These are phyloP conservation scores for Serranus cabrilla DNA, from an alignment of 2,797 vertebrate species.

Conservation along the genomic window DNA sequence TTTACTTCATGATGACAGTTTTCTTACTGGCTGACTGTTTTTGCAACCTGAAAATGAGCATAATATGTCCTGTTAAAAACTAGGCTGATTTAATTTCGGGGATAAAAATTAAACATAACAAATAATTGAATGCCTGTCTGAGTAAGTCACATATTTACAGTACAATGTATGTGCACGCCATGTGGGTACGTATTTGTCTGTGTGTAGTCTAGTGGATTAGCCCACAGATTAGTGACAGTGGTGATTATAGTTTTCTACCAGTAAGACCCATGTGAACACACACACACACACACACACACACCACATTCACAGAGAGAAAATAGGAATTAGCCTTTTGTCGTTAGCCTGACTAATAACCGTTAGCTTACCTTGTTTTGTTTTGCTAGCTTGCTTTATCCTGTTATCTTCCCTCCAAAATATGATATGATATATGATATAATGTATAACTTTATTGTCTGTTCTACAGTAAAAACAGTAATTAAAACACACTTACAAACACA, in stretches of 20 bases:
- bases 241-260: constrained; percentile 61
- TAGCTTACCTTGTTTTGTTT: constrained; percentile 40
- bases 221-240: constrained; percentile 70
- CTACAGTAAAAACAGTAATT: too few relatives aligned
- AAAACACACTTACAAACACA: constrained; percentile 4
- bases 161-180: background rate
- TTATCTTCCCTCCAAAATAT: constrained; percentile 39
- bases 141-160: background rate
- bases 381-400: constrained; percentile 22
- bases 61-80: too few relatives aligned
- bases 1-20: too few relatives aligned
- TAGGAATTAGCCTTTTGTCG: constrained; percentile 26
- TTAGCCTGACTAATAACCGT: constrained; percentile 22
- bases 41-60: too few relatives aligned
- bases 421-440: too few relatives aligned
- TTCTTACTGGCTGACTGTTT: too few relatives aligned
- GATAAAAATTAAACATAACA: background rate
- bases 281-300: constrained; percentile 37
- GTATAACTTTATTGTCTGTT: too few relatives aligned
- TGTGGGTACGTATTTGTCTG: constrained; percentile 18
- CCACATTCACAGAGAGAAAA: constrained; percentile 1
- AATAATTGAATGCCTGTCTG: background rate
- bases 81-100: background rate
- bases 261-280: constrained; percentile 38
- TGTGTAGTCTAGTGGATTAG: constrained; percentile 63